A percentile compares a stretch with the other conserved stretches of the same genome.
phyloP scores from a whole-genome alignment of 2,113 vertebrate species.

The Microcebus jonahi region DNA sequence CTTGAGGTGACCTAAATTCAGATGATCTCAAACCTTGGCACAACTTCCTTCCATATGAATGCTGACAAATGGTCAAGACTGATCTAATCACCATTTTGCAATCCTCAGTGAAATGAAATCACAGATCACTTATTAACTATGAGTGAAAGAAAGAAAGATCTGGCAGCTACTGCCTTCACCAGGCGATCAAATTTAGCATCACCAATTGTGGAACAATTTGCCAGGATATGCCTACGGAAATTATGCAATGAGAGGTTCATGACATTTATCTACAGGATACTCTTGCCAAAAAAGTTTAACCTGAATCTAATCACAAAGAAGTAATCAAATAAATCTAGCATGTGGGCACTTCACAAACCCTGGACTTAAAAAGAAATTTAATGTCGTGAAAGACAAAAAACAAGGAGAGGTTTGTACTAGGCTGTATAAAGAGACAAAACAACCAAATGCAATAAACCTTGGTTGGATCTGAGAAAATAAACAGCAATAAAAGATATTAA shows the following conservation, averaged over 20 bases:
- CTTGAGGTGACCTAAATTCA: slow-evolving; percentile 11
- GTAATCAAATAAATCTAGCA: slow-evolving; percentile 32
- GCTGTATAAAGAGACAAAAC: slow-evolving; percentile 46
- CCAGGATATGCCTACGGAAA: not conserved
- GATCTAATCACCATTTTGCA: slow-evolving; percentile 16
- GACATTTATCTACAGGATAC: not conserved
- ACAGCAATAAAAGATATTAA: slow-evolving; percentile 46
- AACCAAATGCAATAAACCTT: slow-evolving; percentile 43
- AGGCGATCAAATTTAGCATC: slow-evolving; percentile 36
- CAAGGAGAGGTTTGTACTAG: not conserved
- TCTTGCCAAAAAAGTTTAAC: slow-evolving; percentile 27
- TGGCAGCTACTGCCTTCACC: not conserved
- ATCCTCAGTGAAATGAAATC: not conserved
- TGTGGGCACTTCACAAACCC: not conserved
- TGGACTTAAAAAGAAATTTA: slow-evolving; percentile 50
- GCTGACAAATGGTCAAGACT: not conserved
- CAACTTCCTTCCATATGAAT: not conserved
- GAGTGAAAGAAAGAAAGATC: not conserved
- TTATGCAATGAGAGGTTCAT: not conserved
- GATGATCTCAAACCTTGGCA: slow-evolving; percentile 11
- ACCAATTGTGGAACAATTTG: not conserved
- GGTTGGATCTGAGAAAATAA: slow-evolving; percentile 27
- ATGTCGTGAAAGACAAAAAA: not conserved
- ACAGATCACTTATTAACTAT: slow-evolving; percentile 8
- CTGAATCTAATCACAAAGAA: slow-evolving; percentile 51